Evolutionary conservation across 2,888 invertebrate genomes (phyloP).

Genomic region (Drosophila robusta): DNA sequence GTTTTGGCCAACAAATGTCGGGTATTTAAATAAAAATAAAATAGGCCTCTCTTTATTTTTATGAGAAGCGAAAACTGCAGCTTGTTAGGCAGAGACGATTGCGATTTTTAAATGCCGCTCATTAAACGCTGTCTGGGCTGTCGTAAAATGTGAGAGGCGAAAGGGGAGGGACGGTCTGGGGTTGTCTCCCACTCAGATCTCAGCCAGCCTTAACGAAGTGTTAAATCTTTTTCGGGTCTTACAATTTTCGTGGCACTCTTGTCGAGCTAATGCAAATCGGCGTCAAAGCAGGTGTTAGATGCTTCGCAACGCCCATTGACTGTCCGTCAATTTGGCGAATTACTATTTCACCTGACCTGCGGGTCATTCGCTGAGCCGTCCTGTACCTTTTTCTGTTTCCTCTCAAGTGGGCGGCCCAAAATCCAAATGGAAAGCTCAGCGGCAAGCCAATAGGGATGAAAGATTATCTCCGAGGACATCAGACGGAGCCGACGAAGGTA

Average conservation of each 20-base stretch:
- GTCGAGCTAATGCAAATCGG: slow-evolving; percentile 31
- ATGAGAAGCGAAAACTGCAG: slow-evolving; percentile 28
- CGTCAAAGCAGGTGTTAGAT: slow-evolving; percentile 44
- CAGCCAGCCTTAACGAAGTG: slow-evolving; percentile 45
- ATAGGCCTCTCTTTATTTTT: slow-evolving; percentile 38
- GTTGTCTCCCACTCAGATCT: neutral
- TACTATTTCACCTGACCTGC: slow-evolving; percentile 67
- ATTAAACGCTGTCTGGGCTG: slow-evolving; percentile 10
- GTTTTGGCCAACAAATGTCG: slow-evolving; percentile 20
- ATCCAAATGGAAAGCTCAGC: slow-evolving; percentile 42
- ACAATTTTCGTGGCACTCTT: slow-evolving; percentile 25
- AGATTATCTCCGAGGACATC: slow-evolving; percentile 9
- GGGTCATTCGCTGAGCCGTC: slow-evolving; percentile 39
- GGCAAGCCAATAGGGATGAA: slow-evolving; percentile 34
- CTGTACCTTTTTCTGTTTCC: slow-evolving; percentile 29
- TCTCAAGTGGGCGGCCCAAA: slow-evolving; percentile 25
- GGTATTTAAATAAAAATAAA: slow-evolving; percentile 36
- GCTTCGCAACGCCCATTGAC: slow-evolving; percentile 54
- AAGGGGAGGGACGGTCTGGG: neutral
- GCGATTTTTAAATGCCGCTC: slow-evolving; percentile 2
- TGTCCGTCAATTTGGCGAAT: slow-evolving; percentile 76
- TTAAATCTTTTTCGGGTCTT: slow-evolving; percentile 49
- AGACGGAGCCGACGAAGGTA: neutral
- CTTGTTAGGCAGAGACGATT: slow-evolving; percentile 17
- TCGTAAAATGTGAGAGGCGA: neutral